Conservation (phyloP, 53 echinoderm and acorn worm genomes). For the Arbacia lixula region DNA sequence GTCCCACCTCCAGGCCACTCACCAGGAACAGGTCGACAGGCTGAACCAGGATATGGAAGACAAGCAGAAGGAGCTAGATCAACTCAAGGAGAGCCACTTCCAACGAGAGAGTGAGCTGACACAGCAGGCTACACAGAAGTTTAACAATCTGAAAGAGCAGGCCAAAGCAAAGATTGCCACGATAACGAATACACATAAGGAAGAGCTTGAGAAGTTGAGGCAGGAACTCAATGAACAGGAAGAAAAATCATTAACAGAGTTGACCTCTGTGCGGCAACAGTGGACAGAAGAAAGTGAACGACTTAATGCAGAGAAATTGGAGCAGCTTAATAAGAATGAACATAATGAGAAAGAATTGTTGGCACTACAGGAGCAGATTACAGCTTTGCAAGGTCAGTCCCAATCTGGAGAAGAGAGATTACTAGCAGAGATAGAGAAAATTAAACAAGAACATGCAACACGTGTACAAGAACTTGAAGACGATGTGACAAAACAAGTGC, state of each 20-base stretch:
- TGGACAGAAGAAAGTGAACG: conserved; percentile 42
- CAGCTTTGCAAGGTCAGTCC: conserved; percentile 13
- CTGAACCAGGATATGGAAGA: conserved; percentile 74
- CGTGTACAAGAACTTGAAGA: conserved; percentile 49
- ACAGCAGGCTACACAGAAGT: conserved; percentile 54
- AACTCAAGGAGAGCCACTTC: conserved; percentile 40
- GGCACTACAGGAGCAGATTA: conserved; percentile 14
- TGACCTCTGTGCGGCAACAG: conserved; percentile 43
- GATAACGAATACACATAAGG: conserved; percentile 66
- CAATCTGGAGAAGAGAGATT: conserved; percentile 51
- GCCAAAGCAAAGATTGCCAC: conserved; percentile 90
- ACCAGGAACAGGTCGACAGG: conserved; percentile 81
- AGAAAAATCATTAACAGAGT: conserved; percentile 5
- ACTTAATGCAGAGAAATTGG: conserved; percentile 57
- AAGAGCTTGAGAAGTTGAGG: conserved; percentile 62
- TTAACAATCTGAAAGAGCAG: conserved; percentile 80
- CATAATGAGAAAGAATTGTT: conserved; percentile 29
- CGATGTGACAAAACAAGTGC: background rate
- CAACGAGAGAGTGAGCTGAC: conserved; percentile 80
- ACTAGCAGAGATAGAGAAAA: conserved; percentile 42
- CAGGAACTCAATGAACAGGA: conserved; percentile 61
- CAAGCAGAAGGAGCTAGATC: conserved; percentile 55
- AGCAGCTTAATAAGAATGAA: conserved; percentile 25
- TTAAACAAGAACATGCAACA: conserved; percentile 67
- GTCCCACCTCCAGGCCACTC: conserved; percentile 76